These are phyloP conservation scores for Pantherophis vulpinus DNA, from an alignment of 2,797 vertebrate genomes.

Conservation along the genomic window DNA sequence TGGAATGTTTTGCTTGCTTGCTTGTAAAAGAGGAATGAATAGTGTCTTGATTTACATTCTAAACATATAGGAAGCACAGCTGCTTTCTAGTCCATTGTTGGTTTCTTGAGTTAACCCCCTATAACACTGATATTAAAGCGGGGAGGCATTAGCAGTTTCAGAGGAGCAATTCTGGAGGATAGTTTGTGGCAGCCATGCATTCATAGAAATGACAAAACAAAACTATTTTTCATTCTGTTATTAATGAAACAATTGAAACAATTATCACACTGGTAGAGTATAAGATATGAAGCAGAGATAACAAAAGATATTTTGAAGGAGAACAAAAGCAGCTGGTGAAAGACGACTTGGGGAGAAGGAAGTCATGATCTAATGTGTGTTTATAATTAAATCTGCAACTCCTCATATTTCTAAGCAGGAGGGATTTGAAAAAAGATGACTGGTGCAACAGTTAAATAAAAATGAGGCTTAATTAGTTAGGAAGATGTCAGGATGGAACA, in stretches of 20 bases:
- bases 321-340: neutral
- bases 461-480: neutral
- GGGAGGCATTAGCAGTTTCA: neutral
- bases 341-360: neutral
- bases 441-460: neutral
- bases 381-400: accelerated
- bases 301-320: neutral
- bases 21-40: slow-evolving; percentile 11
- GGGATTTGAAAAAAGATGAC: neutral
- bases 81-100: neutral
- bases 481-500: neutral
- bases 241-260: neutral
- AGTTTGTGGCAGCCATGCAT: neutral
- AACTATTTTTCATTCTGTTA: neutral
- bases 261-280: neutral
- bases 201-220: neutral
- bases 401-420: neutral
- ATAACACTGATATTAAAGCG: neutral
- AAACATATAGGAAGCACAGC: neutral
- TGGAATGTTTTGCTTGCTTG: neutral
- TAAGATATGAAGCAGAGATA: accelerated
- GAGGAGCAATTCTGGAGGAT: neutral
- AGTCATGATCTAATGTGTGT: neutral
- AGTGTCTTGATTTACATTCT: neutral
- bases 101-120: neutral